Percentiles rank a stretch among this genome's conserved stretches.
phyloP scores from a whole-genome alignment of 2,113 vertebrate species.

The Elephantulus edwardii region DNA sequence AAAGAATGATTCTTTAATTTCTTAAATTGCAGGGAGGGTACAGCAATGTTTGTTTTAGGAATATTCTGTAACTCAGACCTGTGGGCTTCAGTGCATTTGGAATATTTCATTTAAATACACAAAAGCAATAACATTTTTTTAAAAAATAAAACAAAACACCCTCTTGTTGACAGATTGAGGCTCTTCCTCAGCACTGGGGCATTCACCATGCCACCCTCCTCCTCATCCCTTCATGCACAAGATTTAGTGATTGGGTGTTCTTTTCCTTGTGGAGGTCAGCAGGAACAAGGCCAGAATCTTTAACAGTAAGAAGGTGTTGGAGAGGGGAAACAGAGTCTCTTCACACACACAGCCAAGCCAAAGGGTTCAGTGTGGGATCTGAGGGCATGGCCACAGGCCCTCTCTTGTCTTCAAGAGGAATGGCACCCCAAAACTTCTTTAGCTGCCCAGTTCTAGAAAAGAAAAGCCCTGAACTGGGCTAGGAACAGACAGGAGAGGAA shows the following conservation, averaged over 20 bases:
- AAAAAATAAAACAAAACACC: conserved; percentile 33
- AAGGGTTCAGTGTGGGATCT: neutral
- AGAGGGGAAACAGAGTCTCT: neutral
- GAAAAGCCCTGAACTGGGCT: neutral
- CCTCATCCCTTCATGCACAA: too few species aligned
- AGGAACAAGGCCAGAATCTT: neutral
- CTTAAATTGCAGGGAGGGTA: neutral
- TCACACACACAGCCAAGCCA: neutral
- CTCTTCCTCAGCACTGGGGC: neutral
- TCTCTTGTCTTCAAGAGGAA: neutral
- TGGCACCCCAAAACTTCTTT: too few species aligned
- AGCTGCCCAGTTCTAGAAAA: neutral
- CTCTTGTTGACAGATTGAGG: neutral
- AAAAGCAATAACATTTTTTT: conserved; percentile 45
- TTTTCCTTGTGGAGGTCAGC: neutral
- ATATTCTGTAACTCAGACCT: neutral
- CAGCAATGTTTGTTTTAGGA: neutral
- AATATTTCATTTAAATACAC: conserved; percentile 56
- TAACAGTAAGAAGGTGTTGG: neutral
- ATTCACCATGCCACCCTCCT: neutral
- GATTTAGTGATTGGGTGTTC: neutral
- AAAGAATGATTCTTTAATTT: conserved; percentile 36
- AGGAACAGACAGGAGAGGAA: neutral
- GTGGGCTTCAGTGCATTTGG: neutral
- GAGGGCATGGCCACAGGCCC: neutral